Percentiles rank a stretch among this genome's conserved stretches.
These are phyloP conservation scores for Carassius carassius DNA, from an alignment of 2,113 vertebrate genomes.

Conservation along the genomic window DNA sequence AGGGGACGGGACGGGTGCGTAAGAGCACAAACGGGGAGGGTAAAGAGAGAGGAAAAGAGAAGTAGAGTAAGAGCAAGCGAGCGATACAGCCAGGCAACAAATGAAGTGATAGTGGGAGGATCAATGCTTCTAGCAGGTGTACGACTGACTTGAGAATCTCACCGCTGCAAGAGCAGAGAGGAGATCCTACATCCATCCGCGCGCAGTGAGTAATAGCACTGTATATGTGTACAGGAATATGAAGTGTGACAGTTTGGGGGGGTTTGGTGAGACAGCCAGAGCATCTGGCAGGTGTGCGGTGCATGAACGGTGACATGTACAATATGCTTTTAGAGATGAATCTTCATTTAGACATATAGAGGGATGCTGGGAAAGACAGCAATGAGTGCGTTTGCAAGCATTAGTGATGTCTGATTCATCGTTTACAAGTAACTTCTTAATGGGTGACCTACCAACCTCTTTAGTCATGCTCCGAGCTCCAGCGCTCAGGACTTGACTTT, in stretches of 20 bases:
- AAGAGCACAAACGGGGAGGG: background rate
- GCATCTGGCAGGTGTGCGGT: constrained; percentile 55
- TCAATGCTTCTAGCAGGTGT: constrained; percentile 28
- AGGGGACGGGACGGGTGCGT: constrained; percentile 1
- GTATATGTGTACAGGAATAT: constrained; percentile 12
- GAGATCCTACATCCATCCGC: background rate
- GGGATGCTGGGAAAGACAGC: background rate
- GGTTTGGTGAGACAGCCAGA: constrained; percentile 1
- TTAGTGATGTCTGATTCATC: constrained; percentile 39
- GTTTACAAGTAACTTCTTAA: constrained; percentile 42
- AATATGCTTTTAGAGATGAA: constrained; percentile 27
- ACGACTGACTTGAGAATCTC: background rate
- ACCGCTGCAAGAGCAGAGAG: background rate
- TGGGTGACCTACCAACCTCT: constrained; percentile 23
- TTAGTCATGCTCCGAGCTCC: background rate
- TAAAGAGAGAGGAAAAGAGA: constrained; percentile 48
- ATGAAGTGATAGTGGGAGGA: constrained; percentile 19
- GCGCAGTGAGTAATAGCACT: constrained; percentile 33
- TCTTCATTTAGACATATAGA: constrained; percentile 30
- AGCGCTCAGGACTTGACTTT: background rate
- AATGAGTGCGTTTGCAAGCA: background rate
- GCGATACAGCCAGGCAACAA: background rate
- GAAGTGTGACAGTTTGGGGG: constrained; percentile 4
- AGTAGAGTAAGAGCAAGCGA: background rate
- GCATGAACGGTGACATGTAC: constrained; percentile 13